Base-by-base conservation (phyloP, 2,113 vertebrate genomes). In the Charadrius vociferus region DNA sequence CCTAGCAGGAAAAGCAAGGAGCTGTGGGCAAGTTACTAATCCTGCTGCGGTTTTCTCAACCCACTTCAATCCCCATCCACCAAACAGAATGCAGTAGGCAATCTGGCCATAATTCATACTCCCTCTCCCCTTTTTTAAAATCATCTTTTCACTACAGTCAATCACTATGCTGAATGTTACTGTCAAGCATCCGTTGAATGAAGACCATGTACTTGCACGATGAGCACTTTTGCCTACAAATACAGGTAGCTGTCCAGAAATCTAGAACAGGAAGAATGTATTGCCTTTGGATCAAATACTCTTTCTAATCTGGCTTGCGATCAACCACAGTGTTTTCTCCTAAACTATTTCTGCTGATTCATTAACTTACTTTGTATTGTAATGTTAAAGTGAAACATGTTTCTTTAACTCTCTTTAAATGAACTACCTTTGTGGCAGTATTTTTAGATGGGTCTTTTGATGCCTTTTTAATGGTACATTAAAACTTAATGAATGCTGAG, bases 401-500 rank as follows among this genome's bases (percentile, higher is more conserved):
- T 70, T 66, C 49, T 79, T 74, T 70, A 91, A 86, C 74, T 71
- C 39, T 82, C n/a, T 96, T 95, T 77, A 92, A 91, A 91, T 81
- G 89, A 89, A 56, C 65, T 86, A 88, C 65, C 89, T 95, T 88
- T 84, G 52, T 53, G 61, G 79, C 47, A 78, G 65, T 74, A 94
- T 91, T 92, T 95, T 97, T 63, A 91, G 82, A 93, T 90, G 72
- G 45, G 34, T 88, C 80, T 95, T 94, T 91, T 94, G 90, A 96
- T 96, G 32, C 95, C 67, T 96, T 95, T 97, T 96, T 96, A 97
- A 96, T 93, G 73, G 82, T 94, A 93, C 55, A 88, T 94, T 91
- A 95, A 95, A 96, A 92, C 87, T 96, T 96, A 96, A 96, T 94
- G 97, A 96, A 91, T 86, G 91, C 93, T 90, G 89, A 95, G 79